phyloP scores from a whole-genome alignment of 1,140 invertebrate genomes.

The Zaprionus gabonicus region DNA sequence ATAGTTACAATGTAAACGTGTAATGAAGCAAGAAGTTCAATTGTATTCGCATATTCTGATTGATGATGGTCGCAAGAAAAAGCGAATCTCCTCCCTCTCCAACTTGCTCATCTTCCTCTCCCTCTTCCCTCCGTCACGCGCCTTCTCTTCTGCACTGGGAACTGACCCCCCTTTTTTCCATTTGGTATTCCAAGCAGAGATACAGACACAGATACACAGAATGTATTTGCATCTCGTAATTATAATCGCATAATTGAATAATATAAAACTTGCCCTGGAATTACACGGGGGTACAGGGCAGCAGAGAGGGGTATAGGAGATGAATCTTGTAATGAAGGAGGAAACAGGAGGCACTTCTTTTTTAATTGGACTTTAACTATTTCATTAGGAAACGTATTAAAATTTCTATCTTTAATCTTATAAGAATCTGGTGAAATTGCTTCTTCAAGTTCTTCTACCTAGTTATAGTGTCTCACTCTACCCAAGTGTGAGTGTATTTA shows the following conservation, averaged over 20 bases:
- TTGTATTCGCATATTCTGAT: slow-evolving; percentile 22
- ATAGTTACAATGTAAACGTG: slow-evolving; percentile 21
- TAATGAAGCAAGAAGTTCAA: slow-evolving; percentile 8
- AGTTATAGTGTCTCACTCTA: too few relatives aligned
- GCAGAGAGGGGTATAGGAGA: too few relatives aligned
- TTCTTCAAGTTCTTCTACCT: too few relatives aligned
- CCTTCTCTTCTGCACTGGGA: background rate
- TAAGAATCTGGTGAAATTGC: too few relatives aligned
- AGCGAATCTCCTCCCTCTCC: too few relatives aligned
- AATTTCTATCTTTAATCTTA: too few relatives aligned
- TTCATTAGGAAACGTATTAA: too few relatives aligned
- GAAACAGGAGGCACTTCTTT: too few relatives aligned
- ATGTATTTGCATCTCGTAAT: background rate
- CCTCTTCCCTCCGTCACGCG: background rate
- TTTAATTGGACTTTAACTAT: too few relatives aligned
- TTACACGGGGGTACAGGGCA: background rate
- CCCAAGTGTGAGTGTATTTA: too few relatives aligned
- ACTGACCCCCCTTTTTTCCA: slow-evolving; percentile 2
- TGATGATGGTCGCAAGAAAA: slow-evolving; percentile 17
- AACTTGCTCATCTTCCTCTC: too few relatives aligned
- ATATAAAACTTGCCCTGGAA: background rate
- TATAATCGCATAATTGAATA: background rate
- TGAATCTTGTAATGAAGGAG: too few relatives aligned
- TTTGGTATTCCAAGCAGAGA: background rate
- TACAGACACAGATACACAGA: background rate